phyloP scores from a whole-genome alignment of 2,113 vertebrate genomes.

The Lepisosteus osseus region DNA sequence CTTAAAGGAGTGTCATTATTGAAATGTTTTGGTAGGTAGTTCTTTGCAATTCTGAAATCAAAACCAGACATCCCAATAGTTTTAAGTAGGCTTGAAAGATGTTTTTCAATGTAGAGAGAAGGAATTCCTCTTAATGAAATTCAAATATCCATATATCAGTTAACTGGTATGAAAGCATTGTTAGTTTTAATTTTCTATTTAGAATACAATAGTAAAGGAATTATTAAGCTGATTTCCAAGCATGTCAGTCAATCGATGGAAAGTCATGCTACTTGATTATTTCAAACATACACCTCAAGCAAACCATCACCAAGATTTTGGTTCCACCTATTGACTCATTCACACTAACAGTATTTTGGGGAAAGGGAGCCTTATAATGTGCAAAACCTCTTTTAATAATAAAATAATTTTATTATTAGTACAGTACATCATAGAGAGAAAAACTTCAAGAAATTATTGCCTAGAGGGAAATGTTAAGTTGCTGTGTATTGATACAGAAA shows the following conservation, averaged over 20 bases:
- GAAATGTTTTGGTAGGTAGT: no score
- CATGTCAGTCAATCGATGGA: slow-evolving; percentile 25
- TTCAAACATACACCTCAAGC: background rate
- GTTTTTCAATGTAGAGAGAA: slow-evolving; percentile 46
- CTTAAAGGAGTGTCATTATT: no score
- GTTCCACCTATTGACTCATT: background rate
- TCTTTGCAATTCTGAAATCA: no score
- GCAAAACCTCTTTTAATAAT: background rate
- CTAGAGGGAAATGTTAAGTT: background rate
- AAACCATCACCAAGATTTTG: background rate
- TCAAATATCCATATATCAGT: slow-evolving; percentile 23
- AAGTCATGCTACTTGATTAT: slow-evolving; percentile 7
- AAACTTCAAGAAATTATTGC: background rate
- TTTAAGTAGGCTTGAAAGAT: background rate
- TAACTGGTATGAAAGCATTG: no score
- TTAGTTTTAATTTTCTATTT: background rate
- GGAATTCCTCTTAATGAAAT: slow-evolving; percentile 44
- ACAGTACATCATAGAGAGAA: background rate
- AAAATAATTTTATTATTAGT: background rate
- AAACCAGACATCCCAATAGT: no score
- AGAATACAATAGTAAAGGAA: background rate
- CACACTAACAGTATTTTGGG: slow-evolving; percentile 15
- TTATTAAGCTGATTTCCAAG: background rate
- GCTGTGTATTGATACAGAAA: background rate
- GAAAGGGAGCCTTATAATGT: background rate